A percentile compares a stretch with the other conserved stretches of the same genome.
These are phyloP conservation scores for Campoplex nolae DNA, from an alignment of 2,888 invertebrate species.

Conservation along the genomic window DNA sequence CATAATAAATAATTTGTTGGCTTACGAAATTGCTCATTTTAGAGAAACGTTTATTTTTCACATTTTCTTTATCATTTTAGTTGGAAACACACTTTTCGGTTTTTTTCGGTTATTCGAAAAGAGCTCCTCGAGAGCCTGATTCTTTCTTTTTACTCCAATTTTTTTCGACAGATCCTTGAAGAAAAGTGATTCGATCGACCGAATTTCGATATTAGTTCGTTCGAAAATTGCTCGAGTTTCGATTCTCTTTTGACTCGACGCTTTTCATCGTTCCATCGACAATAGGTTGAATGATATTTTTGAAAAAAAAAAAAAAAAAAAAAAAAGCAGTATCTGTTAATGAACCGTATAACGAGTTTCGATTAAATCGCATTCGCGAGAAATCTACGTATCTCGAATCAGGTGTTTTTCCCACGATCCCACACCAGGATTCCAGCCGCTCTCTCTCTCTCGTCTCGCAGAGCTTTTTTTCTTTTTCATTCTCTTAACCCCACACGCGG, in stretches of 20 bases:
- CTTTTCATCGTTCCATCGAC: not conserved
- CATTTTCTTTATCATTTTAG: no score
- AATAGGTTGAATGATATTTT: not conserved
- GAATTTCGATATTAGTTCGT: no score
- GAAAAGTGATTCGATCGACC: no score
- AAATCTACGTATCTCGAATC: constrained; percentile 22
- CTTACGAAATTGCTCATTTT: not conserved
- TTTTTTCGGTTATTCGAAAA: no score
- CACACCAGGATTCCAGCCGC: constrained; percentile 12
- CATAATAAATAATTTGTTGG: not conserved
- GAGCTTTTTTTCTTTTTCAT: constrained; percentile 7
- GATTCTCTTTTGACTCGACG: not conserved
- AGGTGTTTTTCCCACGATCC: constrained; percentile 50
- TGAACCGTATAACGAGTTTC: constrained; percentile 7
- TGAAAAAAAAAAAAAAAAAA: no score
- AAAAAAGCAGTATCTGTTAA: not conserved
- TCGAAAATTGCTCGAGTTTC: no score
- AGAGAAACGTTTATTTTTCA: no score
- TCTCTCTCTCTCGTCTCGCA: not conserved
- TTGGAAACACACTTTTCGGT: no score
- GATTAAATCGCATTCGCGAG: constrained; percentile 11
- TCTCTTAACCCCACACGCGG: constrained; percentile 5
- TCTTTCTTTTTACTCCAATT: no score
- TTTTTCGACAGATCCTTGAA: no score
- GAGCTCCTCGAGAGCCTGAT: no score